Conservation (phyloP, 2,888 invertebrate genomes). For the Pycnomerus fuliginosus region DNA sequence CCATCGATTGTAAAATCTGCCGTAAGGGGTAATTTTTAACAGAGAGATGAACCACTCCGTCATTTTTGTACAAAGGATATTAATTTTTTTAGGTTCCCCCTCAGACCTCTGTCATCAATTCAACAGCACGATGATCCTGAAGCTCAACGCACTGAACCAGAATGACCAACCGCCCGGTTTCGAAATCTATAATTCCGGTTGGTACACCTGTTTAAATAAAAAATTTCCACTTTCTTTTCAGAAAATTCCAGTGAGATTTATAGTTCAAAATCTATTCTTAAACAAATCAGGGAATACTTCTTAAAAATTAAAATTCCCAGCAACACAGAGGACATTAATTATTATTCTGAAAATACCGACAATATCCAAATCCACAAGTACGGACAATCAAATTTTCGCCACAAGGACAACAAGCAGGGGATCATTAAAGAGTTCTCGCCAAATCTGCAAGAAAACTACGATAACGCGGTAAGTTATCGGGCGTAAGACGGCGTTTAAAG, state of each 20-base stretch:
- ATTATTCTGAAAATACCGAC: slow-evolving; percentile 30
- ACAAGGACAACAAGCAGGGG: slow-evolving; percentile 44
- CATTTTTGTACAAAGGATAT: no score
- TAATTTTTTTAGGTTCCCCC: no score
- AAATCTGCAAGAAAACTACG: no score
- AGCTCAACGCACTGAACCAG: slow-evolving; percentile 65
- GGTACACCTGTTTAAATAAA: slow-evolving; percentile 12
- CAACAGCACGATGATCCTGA: slow-evolving; percentile 66
- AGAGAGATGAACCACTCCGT: no score
- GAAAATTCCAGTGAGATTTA: neutral
- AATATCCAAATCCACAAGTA: slow-evolving; percentile 41
- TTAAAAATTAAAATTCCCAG: slow-evolving; percentile 29
- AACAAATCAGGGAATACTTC: slow-evolving; percentile 45
- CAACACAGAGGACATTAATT: neutral
- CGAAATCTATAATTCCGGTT: slow-evolving; percentile 71
- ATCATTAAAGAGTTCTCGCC: slow-evolving; percentile 43
- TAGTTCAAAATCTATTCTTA: slow-evolving; percentile 36
- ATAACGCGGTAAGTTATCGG: no score
- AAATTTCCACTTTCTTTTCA: neutral
- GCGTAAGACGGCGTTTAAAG: no score
- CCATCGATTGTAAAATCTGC: no score
- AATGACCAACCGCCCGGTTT: slow-evolving; percentile 70
- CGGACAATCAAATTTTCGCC: slow-evolving; percentile 45
- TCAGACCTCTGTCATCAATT: slow-evolving; percentile 54
- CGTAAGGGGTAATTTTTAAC: no score